Evolutionary conservation across 2,797 vertebrate genomes (phyloP).

Genomic region (Chloroceryle inda): DNA sequence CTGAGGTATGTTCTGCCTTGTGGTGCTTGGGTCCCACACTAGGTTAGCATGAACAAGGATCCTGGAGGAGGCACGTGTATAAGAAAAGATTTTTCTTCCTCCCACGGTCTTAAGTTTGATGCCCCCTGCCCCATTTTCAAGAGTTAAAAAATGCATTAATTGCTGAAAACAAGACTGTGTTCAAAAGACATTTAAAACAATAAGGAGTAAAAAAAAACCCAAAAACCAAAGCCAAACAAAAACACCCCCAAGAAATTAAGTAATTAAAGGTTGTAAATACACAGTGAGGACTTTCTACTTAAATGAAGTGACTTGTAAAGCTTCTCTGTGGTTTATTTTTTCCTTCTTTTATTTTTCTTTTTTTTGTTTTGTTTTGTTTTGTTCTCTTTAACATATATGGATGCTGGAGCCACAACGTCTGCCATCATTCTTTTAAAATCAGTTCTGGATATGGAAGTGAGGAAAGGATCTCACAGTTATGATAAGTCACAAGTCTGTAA

Average conservation of each 20-base stretch:
- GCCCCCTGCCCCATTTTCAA: not conserved
- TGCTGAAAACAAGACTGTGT: not conserved
- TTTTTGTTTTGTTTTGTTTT: not conserved
- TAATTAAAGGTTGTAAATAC: not conserved
- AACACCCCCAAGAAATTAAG: not conserved
- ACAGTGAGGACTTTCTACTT: not conserved
- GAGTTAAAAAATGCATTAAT: not conserved
- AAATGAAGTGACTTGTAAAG: constrained; percentile 6
- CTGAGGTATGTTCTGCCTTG: not conserved
- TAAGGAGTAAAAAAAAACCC: not conserved
- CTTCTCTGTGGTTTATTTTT: not conserved
- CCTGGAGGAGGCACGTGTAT: not conserved
- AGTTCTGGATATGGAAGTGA: not conserved
- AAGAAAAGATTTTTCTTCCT: constrained; percentile 12
- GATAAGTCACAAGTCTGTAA: not conserved
- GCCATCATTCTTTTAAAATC: not conserved
- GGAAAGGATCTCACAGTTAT: not conserved
- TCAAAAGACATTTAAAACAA: not conserved
- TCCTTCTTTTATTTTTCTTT: too few relatives aligned
- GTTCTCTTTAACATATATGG: not conserved
- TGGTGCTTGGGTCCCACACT: not conserved
- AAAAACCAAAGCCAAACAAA: too few relatives aligned
- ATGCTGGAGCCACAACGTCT: constrained; percentile 33
- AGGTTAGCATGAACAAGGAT: fast-evolving
- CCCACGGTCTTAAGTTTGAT: not conserved